Percentiles rank a stretch among this genome's conserved stretches.
These are phyloP conservation scores for Cryptoblepharus egeriae DNA, from an alignment of 2,797 vertebrate genomes.

Conservation along the genomic window DNA sequence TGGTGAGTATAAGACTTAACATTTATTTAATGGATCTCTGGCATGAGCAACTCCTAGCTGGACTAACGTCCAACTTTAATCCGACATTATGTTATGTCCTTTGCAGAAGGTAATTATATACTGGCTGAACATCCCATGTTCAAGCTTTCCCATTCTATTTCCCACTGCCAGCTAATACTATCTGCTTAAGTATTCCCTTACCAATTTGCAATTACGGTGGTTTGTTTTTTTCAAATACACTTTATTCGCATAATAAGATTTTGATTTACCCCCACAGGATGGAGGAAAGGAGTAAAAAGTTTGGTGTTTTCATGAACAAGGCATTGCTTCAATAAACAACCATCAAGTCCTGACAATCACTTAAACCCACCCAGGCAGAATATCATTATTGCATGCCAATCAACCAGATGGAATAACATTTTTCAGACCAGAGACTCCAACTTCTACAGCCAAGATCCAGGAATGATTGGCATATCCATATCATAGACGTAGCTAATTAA, in stretches of 20 bases:
- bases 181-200: background rate
- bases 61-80: background rate
- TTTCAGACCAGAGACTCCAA: constrained; percentile 32
- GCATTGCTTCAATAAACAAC: constrained; percentile 14
- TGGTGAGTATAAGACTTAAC: too few relatives aligned
- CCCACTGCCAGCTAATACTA: background rate
- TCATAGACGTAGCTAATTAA: constrained; percentile 22
- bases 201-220: constrained; percentile 3
- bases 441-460: constrained; percentile 9
- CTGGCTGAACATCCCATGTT: background rate
- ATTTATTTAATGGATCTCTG: too few relatives aligned
- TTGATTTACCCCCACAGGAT: background rate
- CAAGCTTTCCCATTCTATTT: background rate
- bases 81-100: background rate
- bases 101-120: background rate
- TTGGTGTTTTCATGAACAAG: constrained; percentile 35
- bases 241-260: background rate
- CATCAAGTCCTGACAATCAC: constrained; percentile 31
- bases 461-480: constrained; percentile 32
- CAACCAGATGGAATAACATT: constrained; percentile 32
- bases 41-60: background rate
- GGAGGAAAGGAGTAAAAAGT: background rate
- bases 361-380: constrained; percentile 35
- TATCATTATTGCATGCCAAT: constrained; percentile 6
- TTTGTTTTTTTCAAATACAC: too few relatives aligned